Evolutionary conservation across 2,797 vertebrate genomes (phyloP), one percentile per base, ranked within the genome.

Genomic region (Pangasius macronema): DNA sequence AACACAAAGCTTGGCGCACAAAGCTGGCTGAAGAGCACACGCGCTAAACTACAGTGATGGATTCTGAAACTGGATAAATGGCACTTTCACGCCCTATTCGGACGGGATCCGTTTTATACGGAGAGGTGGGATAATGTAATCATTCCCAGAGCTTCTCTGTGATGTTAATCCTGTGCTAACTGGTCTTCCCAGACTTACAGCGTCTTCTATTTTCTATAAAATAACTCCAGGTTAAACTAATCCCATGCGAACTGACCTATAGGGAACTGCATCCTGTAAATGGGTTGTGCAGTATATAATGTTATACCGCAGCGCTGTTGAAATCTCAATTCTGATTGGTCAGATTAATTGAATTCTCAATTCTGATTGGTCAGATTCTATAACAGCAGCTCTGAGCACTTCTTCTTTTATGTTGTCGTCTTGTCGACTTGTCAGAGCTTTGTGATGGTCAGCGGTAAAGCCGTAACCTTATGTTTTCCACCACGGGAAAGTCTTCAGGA

Each of bases 61-160:
- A 88, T 80, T 87, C 76, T 85, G 65, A 65, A 85, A 72, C 30
- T 4, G 49, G 22, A 53, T 46, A 70, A 59, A 80, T 76, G 61
- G 57, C 39, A 51, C 86, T 75, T 83, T 83, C 8, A 42, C 7
- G 42, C 42, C 42, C 42, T 42, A 8, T 42, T 42, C 42, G 42
- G 42, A 7, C 42, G 42, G 42, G 42, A 42, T 42, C 8, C 6
- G 42, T 42, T 42, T 42, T 42, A 42, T 42, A 42, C 8, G 42
- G 42, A 42, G 42, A 42, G 42, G 42, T 42, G 42, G 6, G 42
- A 42, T 42, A 42, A 42, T 7, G 42, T 42, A 42, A 42, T 42
- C 7, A 42, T 42, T 42, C 42, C 42, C 42, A 42, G 42, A 42
- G 42, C 42, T 42, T 42, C 39, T 42, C 42, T 42, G 42, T 42